Base-by-base conservation (phyloP, 2,797 vertebrate genomes). In the Emydoidea blandingii region DNA sequence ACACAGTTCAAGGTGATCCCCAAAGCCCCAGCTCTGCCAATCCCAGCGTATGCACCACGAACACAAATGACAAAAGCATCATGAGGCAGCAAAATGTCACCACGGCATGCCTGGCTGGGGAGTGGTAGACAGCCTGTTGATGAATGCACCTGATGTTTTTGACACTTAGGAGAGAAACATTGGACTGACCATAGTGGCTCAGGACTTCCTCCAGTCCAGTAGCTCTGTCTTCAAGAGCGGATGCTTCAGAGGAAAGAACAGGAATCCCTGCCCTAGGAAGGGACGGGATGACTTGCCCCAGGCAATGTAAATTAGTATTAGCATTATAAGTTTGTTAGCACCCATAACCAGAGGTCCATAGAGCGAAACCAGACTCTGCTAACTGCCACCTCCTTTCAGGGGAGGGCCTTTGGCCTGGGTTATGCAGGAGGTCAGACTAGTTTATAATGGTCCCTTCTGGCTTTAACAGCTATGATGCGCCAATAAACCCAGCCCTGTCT, bases 381-480 rank as follows among this genome's bases (percentile, higher is more conserved):
- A 25, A 59, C 59, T 34, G 34, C 34, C 62, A 37, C 19, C 65
- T 37, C 65, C 19, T 76, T 27, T 27, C 2, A 4, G 25, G 41
- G 44, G 12, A 29, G 25, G 21, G 12, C 29, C 41, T 47, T 76
- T 76, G 25, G 72, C 12, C 25, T 47, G 72, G n/a, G 15, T 49
- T 31, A 29, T 31, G 74, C 44, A 10, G 25, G 74, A 44, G 23
- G 12, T 16, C 74, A 52, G 50, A 52, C 4, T 31, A 23, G 37
- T 54, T 0, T 19, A 19, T 4, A 68, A 78, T 37, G 0, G 0
- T 21, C 19, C 41, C 78, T 62, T 14, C 52, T 9, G 21, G 57
- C 57, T 68, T 1, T 31, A 31, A 3, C 9, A 41, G 72, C n/a
- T 0, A 0, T 37, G 65, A 29, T 3, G 2, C 10, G 27, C 56